Conservation (phyloP, 2,113 vertebrate species). For the Anoura caudifer region DNA sequence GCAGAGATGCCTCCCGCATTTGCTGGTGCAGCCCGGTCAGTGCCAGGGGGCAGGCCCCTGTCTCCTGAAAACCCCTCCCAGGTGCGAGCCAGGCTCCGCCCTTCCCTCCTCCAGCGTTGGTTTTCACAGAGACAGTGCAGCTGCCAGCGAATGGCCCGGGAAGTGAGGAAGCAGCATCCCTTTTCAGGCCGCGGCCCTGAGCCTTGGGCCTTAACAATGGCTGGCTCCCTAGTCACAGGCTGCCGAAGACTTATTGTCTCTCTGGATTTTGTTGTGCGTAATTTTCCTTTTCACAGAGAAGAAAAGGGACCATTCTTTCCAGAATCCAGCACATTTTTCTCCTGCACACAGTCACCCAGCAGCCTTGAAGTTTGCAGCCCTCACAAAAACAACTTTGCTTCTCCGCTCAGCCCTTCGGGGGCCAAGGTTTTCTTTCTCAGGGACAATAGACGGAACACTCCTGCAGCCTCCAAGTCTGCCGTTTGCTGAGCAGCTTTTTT, state of each 20-base stretch:
- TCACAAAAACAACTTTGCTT: neutral
- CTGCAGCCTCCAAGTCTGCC: neutral
- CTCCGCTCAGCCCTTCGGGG: neutral
- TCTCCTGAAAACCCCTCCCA: rapidly evolving
- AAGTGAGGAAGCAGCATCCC: neutral
- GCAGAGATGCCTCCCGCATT: rapidly evolving
- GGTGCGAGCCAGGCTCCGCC: neutral
- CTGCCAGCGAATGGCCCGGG: neutral
- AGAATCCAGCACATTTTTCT: conserved; percentile 8
- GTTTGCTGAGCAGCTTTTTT: neutral
- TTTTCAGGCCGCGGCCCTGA: conserved; percentile 65
- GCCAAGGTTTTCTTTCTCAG: neutral
- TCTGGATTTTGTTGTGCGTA: neutral
- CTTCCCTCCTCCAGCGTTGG: neutral
- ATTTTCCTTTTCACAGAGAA: conserved; percentile 31
- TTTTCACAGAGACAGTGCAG: neutral
- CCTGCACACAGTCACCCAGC: neutral
- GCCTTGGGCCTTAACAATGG: conserved; percentile 27
- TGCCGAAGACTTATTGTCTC: neutral
- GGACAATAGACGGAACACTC: neutral
- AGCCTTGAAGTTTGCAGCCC: conserved; percentile 57
- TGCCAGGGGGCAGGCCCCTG: rapidly evolving
- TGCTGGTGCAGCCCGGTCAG: rapidly evolving
- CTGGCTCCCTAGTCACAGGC: conserved; percentile 51
- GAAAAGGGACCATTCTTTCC: conserved; percentile 42